A percentile compares a stretch with the other conserved stretches of the same genome.
phyloP scores from a whole-genome alignment of 2,888 invertebrate species.

The Asteroscopus sphinx region DNA sequence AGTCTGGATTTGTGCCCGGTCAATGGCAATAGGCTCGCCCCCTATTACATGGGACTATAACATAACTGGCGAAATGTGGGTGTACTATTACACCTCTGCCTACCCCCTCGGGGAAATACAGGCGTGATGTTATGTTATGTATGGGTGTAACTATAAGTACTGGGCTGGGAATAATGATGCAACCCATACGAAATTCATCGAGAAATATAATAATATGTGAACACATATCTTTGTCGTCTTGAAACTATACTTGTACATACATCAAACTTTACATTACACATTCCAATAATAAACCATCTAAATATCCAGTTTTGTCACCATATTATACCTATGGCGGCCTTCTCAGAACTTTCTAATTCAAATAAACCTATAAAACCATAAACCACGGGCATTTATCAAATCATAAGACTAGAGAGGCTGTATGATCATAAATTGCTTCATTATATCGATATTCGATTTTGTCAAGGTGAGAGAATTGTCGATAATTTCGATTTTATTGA shows the following conservation, averaged over 20 bases:
- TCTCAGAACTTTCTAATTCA: slow-evolving; percentile 57
- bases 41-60: no score
- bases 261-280: slow-evolving; percentile 41
- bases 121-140: no score
- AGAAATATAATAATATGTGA: slow-evolving; percentile 7
- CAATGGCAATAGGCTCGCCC: no score
- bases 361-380: slow-evolving; percentile 46
- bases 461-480: slow-evolving; percentile 15
- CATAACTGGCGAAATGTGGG: no score
- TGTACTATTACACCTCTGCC: no score
- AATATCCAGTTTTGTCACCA: slow-evolving; percentile 47
- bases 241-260: slow-evolving; percentile 6
- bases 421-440: slow-evolving; percentile 25
- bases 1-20: no score
- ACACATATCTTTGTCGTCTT: slow-evolving; percentile 16
- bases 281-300: slow-evolving; percentile 25
- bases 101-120: no score
- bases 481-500: slow-evolving; percentile 25
- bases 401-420: slow-evolving; percentile 17
- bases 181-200: slow-evolving; percentile 19
- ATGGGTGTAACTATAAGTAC: no score
- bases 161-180: slow-evolving; percentile 16
- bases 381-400: slow-evolving; percentile 40
- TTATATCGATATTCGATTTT: slow-evolving; percentile 37
- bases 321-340: slow-evolving; percentile 15